A percentile compares a stretch with the other conserved stretches of the same genome.
These are phyloP conservation scores for Alloplasta piceator DNA, from an alignment of 2,888 invertebrate genomes.

Conservation along the genomic window DNA sequence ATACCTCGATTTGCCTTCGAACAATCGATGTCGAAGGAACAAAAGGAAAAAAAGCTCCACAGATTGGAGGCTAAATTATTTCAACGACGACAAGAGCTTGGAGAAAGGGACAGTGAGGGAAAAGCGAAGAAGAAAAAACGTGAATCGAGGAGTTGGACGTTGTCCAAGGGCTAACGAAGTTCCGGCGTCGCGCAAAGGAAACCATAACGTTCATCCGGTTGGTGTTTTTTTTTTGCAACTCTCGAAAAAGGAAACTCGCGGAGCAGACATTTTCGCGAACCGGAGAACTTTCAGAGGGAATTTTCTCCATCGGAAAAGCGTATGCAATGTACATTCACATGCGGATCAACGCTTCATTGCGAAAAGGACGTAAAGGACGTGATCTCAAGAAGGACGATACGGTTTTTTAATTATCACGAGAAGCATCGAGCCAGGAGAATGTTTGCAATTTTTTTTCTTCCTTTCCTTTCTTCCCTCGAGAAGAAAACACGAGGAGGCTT, in stretches of 20 bases:
- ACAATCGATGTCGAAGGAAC: neutral
- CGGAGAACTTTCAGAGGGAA: conserved; percentile 18
- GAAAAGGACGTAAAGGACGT: too few species aligned
- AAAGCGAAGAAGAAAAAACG: conserved; percentile 24
- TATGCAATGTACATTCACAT: neutral
- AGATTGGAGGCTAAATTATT: conserved; percentile 21
- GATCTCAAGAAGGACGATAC: neutral
- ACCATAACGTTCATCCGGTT: conserved; percentile 41
- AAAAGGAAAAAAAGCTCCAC: too few species aligned
- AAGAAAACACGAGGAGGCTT: conserved; percentile 29
- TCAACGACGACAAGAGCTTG: conserved; percentile 1
- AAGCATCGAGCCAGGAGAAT: conserved; percentile 15
- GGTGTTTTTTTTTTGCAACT: neutral
- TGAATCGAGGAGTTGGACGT: conserved; percentile 44
- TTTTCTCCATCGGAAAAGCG: conserved; percentile 18
- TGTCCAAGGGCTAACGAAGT: conserved; percentile 52
- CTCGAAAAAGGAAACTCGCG: conserved; percentile 11
- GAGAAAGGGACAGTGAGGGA: conserved; percentile 8
- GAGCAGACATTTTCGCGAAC: neutral
- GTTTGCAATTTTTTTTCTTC: conserved; percentile 27
- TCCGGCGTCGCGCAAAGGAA: conserved; percentile 32
- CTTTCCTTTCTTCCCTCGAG: neutral
- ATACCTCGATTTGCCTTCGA: neutral
- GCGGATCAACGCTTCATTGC: neutral
- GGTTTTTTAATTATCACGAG: conserved; percentile 2